Evolutionary conservation across 1,140 invertebrate species (phyloP), one percentile per base, ranked within the genome.

Genomic region (Venturia canescens): DNA sequence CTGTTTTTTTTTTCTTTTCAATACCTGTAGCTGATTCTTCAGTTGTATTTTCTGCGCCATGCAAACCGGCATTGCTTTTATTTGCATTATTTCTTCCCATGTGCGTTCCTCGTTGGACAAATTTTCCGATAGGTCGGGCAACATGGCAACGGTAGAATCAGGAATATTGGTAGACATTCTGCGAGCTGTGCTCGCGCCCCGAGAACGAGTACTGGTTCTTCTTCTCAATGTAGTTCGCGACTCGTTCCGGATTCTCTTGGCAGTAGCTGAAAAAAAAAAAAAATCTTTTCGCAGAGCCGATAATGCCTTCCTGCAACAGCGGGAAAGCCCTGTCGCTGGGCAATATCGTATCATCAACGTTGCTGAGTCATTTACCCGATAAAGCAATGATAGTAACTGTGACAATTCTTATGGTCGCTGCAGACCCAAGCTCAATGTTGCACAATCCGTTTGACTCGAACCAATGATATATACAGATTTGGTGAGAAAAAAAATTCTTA

Each of bases 31-130:
- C 86, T 96, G 95, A 9, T 94, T 93, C 90, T 97, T 97, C 74
- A 96, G 90, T 86, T 96, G 95, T 83, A 94, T 93, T 87, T 97
- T 97, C 88, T 96, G 95, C 13, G 94, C 91, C 96, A 97, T 97
- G 15, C 94, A 94, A 15, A 97, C 93, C 3, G 96, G 96, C 94
- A 96, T 95, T 0, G 95, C 94, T 88, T 97, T 97, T 38, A 97
- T 96, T 86, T 96, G 94, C 94, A 96, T 96, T 50, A 97, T 96
- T 91, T 97, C 96, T 86, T 97, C 95, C 96, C 96, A 97, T 11
- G 95, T 96, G 13, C 95, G 93, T 88, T 96, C 95, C 89, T 97
- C 96, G 84, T 97, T 96, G 7, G 96, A 96, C 63, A 96, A 91
- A 90, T 96, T 96, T 89, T 96, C 95, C 18, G 95, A 96, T 7